Evolutionary conservation across 2,888 invertebrate genomes (phyloP), one percentile per base, ranked within the genome.

Genomic region (Polietes domitor): DNA sequence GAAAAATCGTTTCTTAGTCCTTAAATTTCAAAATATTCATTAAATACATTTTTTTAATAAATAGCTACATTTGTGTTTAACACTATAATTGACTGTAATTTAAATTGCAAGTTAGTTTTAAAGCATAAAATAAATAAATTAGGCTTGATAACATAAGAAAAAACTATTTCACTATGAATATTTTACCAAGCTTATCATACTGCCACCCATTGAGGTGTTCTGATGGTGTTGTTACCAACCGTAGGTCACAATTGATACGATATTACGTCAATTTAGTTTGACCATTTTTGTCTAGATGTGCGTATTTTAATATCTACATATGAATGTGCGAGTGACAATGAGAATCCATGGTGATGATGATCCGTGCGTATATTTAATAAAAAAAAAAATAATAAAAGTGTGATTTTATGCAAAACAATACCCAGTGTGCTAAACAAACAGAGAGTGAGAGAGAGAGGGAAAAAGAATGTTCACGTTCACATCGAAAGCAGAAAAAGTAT

Each of bases 391-490:
- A 10, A 77, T 37, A 77, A 73, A 73, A 63, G 50, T 47, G 43
- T 53, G 28, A 63, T 73, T 28, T 61, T 53, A 28, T 41, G 65
- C 70, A 37, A 55, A 72, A 63, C 43, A 72, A 50, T 19, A 74
- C 75, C 3, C 19, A 70, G 77, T 77, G 17, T 61, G 43, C 32
- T 65, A 32, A 58, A 47, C 17, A 68, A 61, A 80, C 32, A 70
- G 28, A 41, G 9, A 71, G 32, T 21, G n/a, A 70, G 9, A 71
- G 32, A 19, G 10, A 70, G 77, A 68, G 19, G 61, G 5, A 26
- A 3, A 63, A 37, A 28, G 21, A 43, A 41, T 10, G 32, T 37
- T 24, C 17, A 28, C 43, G 24, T 15, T 43, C 41, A 68, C 21
- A 61, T 24, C 37, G 28, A 65, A 43, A n/a, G 32, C 28, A 72